Conservation (phyloP, 2,797 vertebrate genomes). For the Epinephelus malabaricus region DNA sequence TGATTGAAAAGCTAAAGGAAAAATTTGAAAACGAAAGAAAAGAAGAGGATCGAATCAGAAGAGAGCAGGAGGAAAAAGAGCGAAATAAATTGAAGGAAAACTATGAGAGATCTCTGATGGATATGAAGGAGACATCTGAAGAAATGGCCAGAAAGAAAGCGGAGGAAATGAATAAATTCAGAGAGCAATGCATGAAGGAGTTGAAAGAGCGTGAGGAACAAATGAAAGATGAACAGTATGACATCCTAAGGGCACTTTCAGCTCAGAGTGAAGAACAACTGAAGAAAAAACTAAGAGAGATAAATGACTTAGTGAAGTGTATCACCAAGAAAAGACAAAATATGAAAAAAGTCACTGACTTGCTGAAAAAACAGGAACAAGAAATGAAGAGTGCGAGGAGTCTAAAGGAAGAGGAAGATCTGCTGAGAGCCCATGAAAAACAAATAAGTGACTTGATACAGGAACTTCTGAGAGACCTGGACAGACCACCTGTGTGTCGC, state of each 20-base stretch:
- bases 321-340: not conserved
- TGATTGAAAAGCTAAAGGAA: not conserved
- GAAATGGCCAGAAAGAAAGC: not conserved
- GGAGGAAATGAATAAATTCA: not conserved
- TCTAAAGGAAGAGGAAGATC: not conserved
- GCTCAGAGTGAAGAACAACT: not conserved
- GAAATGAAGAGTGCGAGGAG: not conserved
- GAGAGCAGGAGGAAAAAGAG: not conserved
- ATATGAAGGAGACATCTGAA: not conserved
- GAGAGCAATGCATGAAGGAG: not conserved
- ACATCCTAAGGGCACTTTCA: not conserved
- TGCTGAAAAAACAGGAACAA: not conserved
- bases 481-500: not conserved
- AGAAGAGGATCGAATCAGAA: not conserved
- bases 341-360: not conserved
- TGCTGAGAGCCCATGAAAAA: not conserved
- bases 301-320: not conserved
- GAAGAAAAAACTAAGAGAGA: not conserved
- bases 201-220: not conserved
- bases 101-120: not conserved
- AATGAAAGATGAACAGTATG: not conserved
- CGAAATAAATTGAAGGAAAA: not conserved
- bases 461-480: not conserved
- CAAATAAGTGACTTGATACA: slow-evolving; percentile 6
- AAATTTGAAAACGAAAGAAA: not conserved